phyloP scores from a whole-genome alignment of 2,113 vertebrate genomes.

The Cricetomys ansorgei region DNA sequence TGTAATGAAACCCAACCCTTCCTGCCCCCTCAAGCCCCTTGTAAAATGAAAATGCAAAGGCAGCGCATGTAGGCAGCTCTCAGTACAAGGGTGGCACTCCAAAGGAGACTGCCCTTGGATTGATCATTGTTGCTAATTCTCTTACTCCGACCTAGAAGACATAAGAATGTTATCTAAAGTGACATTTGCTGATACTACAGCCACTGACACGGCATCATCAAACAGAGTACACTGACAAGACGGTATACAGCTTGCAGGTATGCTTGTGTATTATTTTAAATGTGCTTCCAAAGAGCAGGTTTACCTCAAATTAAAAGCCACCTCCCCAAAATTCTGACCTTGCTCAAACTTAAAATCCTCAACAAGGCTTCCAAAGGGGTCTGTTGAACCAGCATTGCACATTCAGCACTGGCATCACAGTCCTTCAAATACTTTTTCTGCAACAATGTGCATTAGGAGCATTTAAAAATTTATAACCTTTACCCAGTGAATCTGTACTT shows the following conservation, averaged over 20 bases:
- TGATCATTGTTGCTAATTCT: background rate
- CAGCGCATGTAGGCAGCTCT: background rate
- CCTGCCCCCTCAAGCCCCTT: background rate
- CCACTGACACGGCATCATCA: background rate
- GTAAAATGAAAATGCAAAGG: background rate
- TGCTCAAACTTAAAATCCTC: background rate
- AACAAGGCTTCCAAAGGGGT: background rate
- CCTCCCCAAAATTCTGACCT: background rate
- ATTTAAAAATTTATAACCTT: background rate
- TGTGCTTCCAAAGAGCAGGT: background rate
- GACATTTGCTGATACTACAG: background rate
- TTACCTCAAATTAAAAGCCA: background rate
- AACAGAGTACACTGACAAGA: background rate
- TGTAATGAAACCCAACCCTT: background rate
- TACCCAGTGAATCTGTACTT: background rate
- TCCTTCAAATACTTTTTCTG: background rate
- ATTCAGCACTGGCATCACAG: too few species aligned
- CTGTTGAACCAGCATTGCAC: background rate
- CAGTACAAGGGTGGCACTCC: rapidly evolving
- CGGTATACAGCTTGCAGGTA: background rate
- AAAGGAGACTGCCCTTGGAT: background rate
- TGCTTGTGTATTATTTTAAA: background rate
- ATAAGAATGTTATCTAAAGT: background rate
- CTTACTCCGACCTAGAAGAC: background rate
- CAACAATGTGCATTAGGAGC: background rate